Evolutionary conservation across 2,888 invertebrate genomes (phyloP).

Genomic region (Cosmia trapezina): DNA sequence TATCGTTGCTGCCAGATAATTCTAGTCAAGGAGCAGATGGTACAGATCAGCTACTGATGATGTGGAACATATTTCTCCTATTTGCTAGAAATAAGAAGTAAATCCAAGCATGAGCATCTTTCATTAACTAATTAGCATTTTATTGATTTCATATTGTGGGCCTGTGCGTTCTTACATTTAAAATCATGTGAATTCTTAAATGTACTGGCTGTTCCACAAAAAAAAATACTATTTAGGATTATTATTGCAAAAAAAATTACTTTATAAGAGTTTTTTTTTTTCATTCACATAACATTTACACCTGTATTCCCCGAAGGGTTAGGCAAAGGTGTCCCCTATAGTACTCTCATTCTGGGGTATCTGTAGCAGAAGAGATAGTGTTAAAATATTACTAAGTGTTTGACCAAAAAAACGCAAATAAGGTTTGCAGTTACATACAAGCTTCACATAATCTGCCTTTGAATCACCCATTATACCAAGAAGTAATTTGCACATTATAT

Average conservation of each 20-base stretch:
- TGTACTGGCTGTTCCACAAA: not conserved
- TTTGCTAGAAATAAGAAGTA: constrained; percentile 1
- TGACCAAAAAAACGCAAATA: not conserved
- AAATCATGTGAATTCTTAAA: constrained; percentile 3
- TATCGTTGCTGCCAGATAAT: not conserved
- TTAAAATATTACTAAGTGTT: not conserved
- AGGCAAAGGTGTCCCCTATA: not conserved
- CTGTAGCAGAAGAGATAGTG: not conserved
- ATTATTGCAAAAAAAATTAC: no score
- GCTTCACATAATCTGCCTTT: constrained; percentile 5
- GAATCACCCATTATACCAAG: not conserved
- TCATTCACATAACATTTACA: not conserved
- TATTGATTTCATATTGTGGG: not conserved
- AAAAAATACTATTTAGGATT: not conserved
- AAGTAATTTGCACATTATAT: not conserved
- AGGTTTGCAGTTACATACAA: not conserved
- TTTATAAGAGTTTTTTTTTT: not conserved
- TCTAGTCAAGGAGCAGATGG: not conserved
- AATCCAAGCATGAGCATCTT: not conserved
- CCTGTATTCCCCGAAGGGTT: not conserved
- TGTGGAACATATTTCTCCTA: not conserved
- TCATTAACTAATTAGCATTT: not conserved
- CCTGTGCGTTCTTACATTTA: not conserved
- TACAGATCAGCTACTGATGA: not conserved
- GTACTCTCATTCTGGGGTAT: not conserved